These are phyloP conservation scores for Eriocheir sinensis DNA, from an alignment of 1,140 invertebrate species.

Conservation along the genomic window DNA sequence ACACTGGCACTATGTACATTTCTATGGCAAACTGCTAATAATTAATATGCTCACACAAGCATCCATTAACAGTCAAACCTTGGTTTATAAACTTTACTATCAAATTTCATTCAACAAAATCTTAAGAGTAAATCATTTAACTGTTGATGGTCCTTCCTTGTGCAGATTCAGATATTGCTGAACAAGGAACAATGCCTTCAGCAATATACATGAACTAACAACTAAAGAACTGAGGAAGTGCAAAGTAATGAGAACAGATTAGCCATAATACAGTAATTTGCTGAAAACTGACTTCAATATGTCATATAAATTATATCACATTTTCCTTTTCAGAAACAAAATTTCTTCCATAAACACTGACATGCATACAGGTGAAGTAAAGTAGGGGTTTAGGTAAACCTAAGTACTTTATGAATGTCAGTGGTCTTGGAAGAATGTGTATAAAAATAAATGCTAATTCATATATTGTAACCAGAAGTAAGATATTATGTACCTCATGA, in stretches of 20 bases:
- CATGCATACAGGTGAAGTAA: not conserved
- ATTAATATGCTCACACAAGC: slow-evolving; percentile 6
- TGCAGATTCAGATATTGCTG: not conserved
- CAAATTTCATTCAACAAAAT: not conserved
- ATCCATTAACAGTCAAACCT: not conserved
- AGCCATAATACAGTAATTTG: not conserved
- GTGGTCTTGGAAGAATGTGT: not conserved
- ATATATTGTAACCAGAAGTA: not conserved
- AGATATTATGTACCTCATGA: not conserved
- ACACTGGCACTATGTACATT: not conserved
- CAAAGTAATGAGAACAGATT: too few species aligned
- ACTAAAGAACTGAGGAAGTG: not conserved
- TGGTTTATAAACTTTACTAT: not conserved
- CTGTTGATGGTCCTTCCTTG: not conserved
- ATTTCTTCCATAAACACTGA: not conserved
- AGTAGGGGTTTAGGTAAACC: not conserved
- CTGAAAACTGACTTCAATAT: not conserved
- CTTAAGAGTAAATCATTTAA: not conserved
- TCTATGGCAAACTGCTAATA: not conserved
- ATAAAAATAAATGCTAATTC: slow-evolving; percentile 18
- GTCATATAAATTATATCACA: slow-evolving; percentile 1
- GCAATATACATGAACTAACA: not conserved
- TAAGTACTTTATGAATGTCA: not conserved
- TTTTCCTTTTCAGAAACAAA: not conserved
- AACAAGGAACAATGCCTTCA: not conserved